A percentile compares a stretch with the other conserved stretches of the same genome.
Evolutionary conservation across 2,113 vertebrate genomes (phyloP).

Genomic region (Melanotaenia duboulayi): DNA sequence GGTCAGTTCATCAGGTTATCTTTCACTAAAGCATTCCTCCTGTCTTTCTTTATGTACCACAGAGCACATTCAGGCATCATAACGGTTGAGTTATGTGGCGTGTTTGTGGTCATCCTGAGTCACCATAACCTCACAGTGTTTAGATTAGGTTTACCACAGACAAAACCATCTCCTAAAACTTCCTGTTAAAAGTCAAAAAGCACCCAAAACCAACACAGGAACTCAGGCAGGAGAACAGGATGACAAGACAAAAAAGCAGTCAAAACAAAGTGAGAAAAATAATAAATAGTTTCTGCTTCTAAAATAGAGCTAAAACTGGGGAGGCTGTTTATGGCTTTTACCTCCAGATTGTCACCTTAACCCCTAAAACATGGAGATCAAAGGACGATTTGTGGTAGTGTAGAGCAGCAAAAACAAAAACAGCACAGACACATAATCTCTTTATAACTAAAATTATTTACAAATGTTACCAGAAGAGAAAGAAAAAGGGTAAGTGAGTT

Average conservation of each 20-base stretch:
- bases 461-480: not conserved
- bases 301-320: conserved; percentile 3
- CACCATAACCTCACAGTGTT: conserved; percentile 8
- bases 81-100: conserved; percentile 18
- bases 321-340: not conserved
- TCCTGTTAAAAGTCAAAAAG: conserved; percentile 12
- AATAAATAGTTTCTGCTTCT: not conserved
- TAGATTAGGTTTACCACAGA: conserved; percentile 48
- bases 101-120: conserved; percentile 54
- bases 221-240: conserved; percentile 13
- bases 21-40: not conserved
- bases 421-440: conserved; percentile 2
- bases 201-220: conserved; percentile 42
- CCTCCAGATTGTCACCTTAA: not conserved
- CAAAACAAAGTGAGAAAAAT: conserved; percentile 31
- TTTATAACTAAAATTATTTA: not conserved
- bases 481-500: not conserved
- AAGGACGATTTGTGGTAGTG: conserved; percentile 12
- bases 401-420: conserved; percentile 8
- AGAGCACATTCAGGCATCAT: not conserved
- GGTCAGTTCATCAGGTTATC: not conserved
- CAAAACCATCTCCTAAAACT: conserved; percentile 43
- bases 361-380: conserved; percentile 6
- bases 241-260: conserved; percentile 40
- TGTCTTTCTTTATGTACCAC: not conserved